Evolutionary conservation across 2,888 invertebrate species (phyloP), one percentile per base, ranked within the genome.

Genomic region (Eilema griseolum): DNA sequence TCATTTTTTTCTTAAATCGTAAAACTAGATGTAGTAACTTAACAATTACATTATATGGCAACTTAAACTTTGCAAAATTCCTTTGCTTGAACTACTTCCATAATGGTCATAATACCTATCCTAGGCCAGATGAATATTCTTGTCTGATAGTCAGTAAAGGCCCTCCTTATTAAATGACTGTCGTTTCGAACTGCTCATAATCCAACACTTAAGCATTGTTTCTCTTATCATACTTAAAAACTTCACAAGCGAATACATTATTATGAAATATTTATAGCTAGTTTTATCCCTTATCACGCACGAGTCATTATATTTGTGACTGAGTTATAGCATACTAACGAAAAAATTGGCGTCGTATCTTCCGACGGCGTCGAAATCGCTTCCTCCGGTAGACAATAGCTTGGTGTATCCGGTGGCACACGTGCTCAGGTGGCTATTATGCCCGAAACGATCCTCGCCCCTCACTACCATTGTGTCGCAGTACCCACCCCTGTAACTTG

Each of bases 401-500:
- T 85, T 85, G 87, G 86, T 87, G 88, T 92, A 95, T 95, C 95
- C 95, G 95, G 95, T 84, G 84, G 90, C 89, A 94, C 95, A 95
- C 95, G 95, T 95, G 95, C 95, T 95, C 94, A 94, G 95, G 93
- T 95, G 93, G 89, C 92, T 91, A 94, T 94, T 95, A 94, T 95
- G 74, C 88, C 86, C 82, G 81, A 83, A 83, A 83, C 85, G 86
- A 88, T 86, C 87, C 89, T 85, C 81, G 81, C 74, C 81, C 85
- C 83, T 86, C 84, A 83, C 83, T 85, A 79, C 89, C 89, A 87
- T 88, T 93, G 66, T 92, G 90, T 90, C 56, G 61, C 52, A 23
- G 37, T 71, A 76, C 87, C 88, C 92, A 89, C 90, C 93, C 86
- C 91, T 86, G 95, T 90, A 95, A 95, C 92, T 93, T 94, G 95